Evolutionary conservation across 2,888 invertebrate species (phyloP), one percentile per base, ranked within the genome.

Genomic region (Heteropelma amictum): DNA sequence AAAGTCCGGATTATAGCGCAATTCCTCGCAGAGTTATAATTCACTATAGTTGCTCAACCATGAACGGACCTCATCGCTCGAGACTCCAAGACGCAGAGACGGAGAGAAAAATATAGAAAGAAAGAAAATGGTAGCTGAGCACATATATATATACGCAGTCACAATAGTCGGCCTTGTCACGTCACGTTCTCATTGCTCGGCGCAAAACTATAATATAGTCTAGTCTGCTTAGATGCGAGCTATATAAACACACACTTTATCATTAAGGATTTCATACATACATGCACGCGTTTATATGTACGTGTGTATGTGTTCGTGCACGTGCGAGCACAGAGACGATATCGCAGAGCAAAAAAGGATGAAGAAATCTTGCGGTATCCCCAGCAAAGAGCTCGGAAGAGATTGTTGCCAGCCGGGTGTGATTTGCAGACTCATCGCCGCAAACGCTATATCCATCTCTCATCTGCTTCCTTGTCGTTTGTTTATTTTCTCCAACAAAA

Each of bases 121-220:
- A 54, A 28, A 30, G 33, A 54, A 35, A 47, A n/a, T n/a, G n/a
- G n/a, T n/a, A n/a, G n/a, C n/a, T n/a, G n/a, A n/a, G n/a, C n/a
- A n/a, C n/a, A n/a, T n/a, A n/a, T n/a, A n/a, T n/a, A n/a, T 14
- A 51, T 26, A 61, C 56, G 63, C 58, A 49, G 45, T 75, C 73
- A 79, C 77, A 77, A 78, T 79, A 67, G 77, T 47, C 78, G 78
- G 75, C 78, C 77, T 78, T 79, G 78, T 75, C 78, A 58, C 74
- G 72, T 77, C 72, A 79, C 79, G 79, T 78, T 77, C 77, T 70
- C 72, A 73, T 79, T 79, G 76, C 76, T 47, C 54, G 60, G 28
- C 26, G 67, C 51, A 74, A 74, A 67, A 64, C 38, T 69, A 61
- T 40, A 47, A 38, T 40, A 38, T 45, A 47, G 63, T 56, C 58